These are phyloP conservation scores for Aradophagus sp. DNA, from an alignment of 1,140 invertebrate genomes.

Conservation along the genomic window DNA sequence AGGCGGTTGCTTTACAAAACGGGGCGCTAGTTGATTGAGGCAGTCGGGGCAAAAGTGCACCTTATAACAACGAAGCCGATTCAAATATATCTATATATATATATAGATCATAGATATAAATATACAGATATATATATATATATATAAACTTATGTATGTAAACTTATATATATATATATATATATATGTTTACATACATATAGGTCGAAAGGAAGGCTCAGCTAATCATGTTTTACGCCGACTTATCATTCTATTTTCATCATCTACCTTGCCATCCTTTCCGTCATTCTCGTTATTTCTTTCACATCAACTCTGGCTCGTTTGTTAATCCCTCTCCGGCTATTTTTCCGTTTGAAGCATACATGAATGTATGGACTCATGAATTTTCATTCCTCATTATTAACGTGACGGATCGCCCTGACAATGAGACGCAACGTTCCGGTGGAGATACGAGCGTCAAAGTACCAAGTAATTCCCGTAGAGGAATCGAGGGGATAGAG, in stretches of 20 bases:
- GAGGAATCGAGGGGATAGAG: slow-evolving; percentile 29
- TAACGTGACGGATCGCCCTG: slow-evolving; percentile 11
- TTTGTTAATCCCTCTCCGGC: not conserved
- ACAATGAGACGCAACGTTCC: slow-evolving; percentile 31
- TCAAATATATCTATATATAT: slow-evolving; percentile 15
- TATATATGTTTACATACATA: no score
- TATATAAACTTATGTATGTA: no score
- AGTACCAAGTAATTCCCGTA: slow-evolving; percentile 54
- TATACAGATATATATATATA: no score
- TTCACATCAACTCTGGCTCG: not conserved
- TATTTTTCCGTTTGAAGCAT: slow-evolving; percentile 1
- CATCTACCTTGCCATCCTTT: no score
- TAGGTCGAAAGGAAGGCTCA: slow-evolving; percentile 11
- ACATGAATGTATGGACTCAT: slow-evolving; percentile 45
- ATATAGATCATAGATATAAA: no score
- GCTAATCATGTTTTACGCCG: slow-evolving; percentile 28
- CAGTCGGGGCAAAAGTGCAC: slow-evolving; percentile 39
- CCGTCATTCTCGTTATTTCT: no score
- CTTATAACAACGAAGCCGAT: slow-evolving; percentile 34
- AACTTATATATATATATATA: no score
- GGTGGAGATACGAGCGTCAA: slow-evolving; percentile 38
- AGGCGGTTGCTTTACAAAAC: slow-evolving; percentile 47
- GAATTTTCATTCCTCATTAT: slow-evolving; percentile 56
- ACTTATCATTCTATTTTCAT: slow-evolving; percentile 9
- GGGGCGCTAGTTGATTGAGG: slow-evolving; percentile 49